Percentiles rank a stretch among this genome's conserved stretches.
These are phyloP conservation scores for Riparia riparia DNA, from an alignment of 2,113 vertebrate species.

Conservation along the genomic window DNA sequence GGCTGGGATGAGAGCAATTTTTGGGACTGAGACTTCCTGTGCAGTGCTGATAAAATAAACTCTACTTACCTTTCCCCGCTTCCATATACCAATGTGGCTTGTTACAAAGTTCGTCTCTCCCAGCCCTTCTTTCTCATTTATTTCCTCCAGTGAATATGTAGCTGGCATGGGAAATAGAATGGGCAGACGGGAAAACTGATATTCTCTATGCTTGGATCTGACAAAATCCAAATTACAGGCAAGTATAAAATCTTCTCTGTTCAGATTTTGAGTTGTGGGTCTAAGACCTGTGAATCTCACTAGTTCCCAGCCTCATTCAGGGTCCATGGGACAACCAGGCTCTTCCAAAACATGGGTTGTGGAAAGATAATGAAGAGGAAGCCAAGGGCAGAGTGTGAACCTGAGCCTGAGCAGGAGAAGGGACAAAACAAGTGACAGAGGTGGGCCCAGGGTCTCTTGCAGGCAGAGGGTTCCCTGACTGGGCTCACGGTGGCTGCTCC, in stretches of 20 bases:
- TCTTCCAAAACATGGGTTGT: background rate
- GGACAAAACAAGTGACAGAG: background rate
- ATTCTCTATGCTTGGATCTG: background rate
- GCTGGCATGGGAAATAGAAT: background rate
- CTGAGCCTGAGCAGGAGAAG: background rate
- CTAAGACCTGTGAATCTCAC: background rate
- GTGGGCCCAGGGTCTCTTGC: background rate
- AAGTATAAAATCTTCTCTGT: background rate
- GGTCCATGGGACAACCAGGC: background rate
- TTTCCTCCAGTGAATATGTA: background rate
- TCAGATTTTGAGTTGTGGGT: background rate
- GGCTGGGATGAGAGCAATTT: conserved; percentile 24
- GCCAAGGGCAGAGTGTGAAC: background rate
- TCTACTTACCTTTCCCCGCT: conserved; percentile 33
- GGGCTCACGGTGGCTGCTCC: rapidly evolving
- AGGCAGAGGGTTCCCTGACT: background rate
- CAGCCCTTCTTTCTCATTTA: conserved; percentile 4
- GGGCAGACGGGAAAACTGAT: background rate
- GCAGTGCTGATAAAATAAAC: conserved; percentile 58
- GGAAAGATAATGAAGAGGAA: background rate
- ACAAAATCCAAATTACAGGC: background rate
- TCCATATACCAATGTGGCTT: background rate
- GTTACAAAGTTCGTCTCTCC: background rate
- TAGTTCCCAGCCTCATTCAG: background rate
- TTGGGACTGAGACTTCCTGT: conserved; percentile 32